Conservation (phyloP, 2,113 vertebrate species). For the Nothocercus julius region DNA sequence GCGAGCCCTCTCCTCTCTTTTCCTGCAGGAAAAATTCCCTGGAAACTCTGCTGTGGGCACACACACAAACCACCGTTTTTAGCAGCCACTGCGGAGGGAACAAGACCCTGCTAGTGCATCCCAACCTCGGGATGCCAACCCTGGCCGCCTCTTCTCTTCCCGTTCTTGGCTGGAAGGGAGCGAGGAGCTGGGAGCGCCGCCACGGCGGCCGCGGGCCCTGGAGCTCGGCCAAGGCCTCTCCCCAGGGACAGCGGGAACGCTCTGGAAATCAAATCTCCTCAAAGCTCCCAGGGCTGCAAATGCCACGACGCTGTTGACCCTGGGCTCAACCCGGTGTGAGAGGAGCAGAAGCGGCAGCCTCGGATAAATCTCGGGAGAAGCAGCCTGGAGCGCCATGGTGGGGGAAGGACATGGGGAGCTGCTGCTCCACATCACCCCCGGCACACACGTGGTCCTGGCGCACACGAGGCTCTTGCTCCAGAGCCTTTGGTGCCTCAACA, state of each 20-base stretch:
- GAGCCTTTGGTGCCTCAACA: not conserved
- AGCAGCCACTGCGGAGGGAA: not conserved
- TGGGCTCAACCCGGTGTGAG: constrained; percentile 44
- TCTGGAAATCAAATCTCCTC: constrained; percentile 65
- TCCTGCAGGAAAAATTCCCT: not conserved
- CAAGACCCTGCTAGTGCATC: not conserved
- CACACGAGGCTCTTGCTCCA: not conserved
- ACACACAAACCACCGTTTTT: not conserved
- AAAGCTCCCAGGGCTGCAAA: constrained; percentile 51
- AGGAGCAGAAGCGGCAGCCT: not conserved
- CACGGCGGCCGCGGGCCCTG: not conserved
- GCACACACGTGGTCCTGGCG: not conserved
- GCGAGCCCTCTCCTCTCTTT: not conserved
- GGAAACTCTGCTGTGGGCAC: not conserved
- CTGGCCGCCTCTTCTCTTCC: not conserved
- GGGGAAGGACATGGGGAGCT: not conserved
- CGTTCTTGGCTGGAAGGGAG: not conserved
- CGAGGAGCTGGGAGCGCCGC: not conserved
- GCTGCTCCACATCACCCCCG: not conserved
- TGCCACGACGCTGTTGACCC: constrained; percentile 41
- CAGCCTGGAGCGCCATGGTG: not conserved
- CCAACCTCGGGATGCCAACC: not conserved
- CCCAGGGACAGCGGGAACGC: constrained; percentile 1
- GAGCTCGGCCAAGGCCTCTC: constrained; percentile 35
- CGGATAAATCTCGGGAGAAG: not conserved